phyloP scores from a whole-genome alignment of 2,888 invertebrate species.

The Thymelicus sylvestris region DNA sequence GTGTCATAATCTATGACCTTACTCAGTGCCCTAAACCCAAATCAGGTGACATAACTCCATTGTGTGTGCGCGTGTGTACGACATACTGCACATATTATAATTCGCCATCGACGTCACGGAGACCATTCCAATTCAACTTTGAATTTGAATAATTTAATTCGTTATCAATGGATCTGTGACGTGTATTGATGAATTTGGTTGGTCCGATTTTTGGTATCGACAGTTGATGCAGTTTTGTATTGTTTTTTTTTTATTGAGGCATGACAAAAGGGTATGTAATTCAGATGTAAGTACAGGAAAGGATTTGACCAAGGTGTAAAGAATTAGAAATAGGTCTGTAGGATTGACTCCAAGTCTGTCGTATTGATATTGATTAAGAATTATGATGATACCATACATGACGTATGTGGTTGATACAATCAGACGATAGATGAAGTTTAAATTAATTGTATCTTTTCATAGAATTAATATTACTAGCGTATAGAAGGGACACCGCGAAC shows the following conservation, averaged over 20 bases:
- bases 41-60: slow-evolving; percentile 24
- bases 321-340: no score
- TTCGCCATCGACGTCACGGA: slow-evolving; percentile 7
- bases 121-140: background rate
- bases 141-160: slow-evolving; percentile 21
- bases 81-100: background rate
- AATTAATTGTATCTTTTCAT: no score
- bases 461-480: no score
- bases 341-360: no score
- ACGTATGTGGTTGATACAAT: no score
- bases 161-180: slow-evolving; percentile 28
- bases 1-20: background rate
- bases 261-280: no score
- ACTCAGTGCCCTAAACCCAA: slow-evolving; percentile 13
- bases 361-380: no score
- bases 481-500: no score
- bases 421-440: no score
- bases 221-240: background rate
- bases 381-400: no score
- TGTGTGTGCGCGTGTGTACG: slow-evolving; percentile 2
- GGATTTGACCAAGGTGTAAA: no score
- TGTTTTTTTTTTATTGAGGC: background rate
- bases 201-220: background rate
- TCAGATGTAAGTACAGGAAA: no score
- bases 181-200: slow-evolving; percentile 9